These are phyloP conservation scores for Anguilla japonica DNA, from an alignment of 2,113 vertebrate genomes.

Conservation along the genomic window DNA sequence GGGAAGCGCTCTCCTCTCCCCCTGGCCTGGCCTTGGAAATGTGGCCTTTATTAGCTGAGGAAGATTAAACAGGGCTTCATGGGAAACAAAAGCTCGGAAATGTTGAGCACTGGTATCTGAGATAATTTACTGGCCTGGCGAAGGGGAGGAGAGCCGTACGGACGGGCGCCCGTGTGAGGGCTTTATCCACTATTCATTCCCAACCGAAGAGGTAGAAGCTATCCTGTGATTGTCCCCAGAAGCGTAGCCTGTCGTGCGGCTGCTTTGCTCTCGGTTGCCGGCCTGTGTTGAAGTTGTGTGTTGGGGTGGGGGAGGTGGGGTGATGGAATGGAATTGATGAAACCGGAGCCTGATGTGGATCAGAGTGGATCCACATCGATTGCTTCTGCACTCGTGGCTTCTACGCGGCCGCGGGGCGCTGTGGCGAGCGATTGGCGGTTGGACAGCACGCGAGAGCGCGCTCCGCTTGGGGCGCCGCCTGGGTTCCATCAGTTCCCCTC, in stretches of 20 bases:
- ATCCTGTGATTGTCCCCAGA: neutral
- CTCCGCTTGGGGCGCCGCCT: neutral
- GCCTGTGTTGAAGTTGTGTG: neutral
- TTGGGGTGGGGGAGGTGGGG: neutral
- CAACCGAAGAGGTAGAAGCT: neutral
- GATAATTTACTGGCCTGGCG: neutral
- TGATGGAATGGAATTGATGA: neutral
- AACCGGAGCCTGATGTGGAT: neutral
- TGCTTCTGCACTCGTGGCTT: neutral
- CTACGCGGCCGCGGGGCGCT: neutral
- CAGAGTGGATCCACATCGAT: neutral
- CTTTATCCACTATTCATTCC: neutral
- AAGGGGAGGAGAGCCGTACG: neutral
- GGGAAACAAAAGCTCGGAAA: neutral
- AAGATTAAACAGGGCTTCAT: neutral
- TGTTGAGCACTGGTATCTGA: neutral
- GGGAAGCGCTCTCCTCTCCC: neutral
- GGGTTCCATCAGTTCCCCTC: neutral
- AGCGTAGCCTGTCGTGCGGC: neutral
- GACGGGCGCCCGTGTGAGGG: neutral
- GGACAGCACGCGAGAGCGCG: neutral
- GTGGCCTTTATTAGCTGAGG: conserved; percentile 1
- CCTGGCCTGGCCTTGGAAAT: neutral
- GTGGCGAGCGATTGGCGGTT: neutral
- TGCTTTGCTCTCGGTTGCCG: neutral